A percentile compares a stretch with the other conserved stretches of the same genome.
phyloP scores from a whole-genome alignment of 2,113 vertebrate genomes.

The Maccullochella peelii region DNA sequence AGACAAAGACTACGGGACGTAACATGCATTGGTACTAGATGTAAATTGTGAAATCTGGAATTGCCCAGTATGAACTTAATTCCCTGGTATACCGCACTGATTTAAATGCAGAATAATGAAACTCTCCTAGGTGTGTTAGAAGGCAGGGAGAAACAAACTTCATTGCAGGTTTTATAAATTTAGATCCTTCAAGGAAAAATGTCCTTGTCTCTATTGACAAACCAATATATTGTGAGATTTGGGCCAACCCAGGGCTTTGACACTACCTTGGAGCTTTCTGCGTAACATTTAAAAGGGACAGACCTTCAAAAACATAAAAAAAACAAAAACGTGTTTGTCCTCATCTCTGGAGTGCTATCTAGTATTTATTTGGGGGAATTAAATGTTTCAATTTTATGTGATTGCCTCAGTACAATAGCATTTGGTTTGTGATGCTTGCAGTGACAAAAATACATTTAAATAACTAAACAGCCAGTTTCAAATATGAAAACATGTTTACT shows the following conservation, averaged over 20 bases:
- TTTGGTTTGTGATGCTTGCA: neutral
- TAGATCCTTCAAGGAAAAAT: neutral
- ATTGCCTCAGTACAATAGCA: neutral
- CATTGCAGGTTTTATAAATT: neutral
- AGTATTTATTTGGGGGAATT: neutral
- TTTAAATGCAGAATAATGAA: neutral
- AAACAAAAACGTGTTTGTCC: too few relatives aligned
- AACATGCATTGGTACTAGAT: too few relatives aligned
- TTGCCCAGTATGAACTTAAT: neutral
- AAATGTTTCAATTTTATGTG: neutral
- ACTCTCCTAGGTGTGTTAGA: neutral
- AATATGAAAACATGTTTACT: neutral
- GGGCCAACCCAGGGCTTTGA: neutral
- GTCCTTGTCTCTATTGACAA: neutral
- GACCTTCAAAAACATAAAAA: neutral
- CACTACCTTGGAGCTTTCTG: neutral
- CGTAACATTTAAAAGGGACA: neutral
- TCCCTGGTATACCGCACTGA: neutral
- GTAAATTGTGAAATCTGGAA: neutral
- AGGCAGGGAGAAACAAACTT: neutral
- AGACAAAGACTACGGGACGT: too few relatives aligned
- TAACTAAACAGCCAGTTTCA: neutral
- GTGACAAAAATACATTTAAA: neutral
- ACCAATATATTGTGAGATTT: neutral
- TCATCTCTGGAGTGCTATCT: neutral